These are phyloP conservation scores for Phymastichus coffea DNA, from an alignment of 1,140 invertebrate genomes.

Conservation along the genomic window DNA sequence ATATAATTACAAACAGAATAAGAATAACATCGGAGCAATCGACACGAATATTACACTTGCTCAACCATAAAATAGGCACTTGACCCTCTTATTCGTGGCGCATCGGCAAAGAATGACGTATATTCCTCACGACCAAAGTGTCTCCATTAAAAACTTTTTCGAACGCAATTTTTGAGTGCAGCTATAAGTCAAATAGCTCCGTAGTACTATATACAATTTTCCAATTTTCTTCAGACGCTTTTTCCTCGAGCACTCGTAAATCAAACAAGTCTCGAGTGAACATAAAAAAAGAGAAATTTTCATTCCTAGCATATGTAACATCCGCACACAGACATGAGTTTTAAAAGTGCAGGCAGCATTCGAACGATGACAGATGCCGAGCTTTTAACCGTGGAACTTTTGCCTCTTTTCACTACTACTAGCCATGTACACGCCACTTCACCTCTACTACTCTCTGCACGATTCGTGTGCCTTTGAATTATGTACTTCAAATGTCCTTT, in stretches of 20 bases:
- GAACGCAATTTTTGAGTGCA: constrained; percentile 10
- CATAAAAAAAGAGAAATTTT: not conserved
- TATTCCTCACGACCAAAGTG: not conserved
- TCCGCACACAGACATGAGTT: not conserved
- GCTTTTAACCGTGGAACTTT: constrained; percentile 12
- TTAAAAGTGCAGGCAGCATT: not conserved
- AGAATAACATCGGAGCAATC: too few relatives aligned
- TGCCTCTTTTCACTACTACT: not conserved
- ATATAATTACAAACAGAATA: too few relatives aligned
- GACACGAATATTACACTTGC: too few relatives aligned
- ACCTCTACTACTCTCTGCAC: too few relatives aligned
- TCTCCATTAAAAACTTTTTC: constrained; percentile 17
- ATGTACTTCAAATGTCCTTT: not conserved
- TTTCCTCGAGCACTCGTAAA: not conserved
- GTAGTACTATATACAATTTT: constrained; percentile 6
- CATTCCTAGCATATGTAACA: constrained; percentile 6
- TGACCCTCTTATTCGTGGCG: not conserved
- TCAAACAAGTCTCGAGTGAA: not conserved
- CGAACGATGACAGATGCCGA: not conserved
- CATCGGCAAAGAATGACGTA: not conserved
- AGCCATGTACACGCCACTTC: not conserved
- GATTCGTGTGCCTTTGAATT: constrained; percentile 8
- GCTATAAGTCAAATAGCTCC: constrained; percentile 8
- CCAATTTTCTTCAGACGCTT: constrained; percentile 1
- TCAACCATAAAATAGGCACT: too few relatives aligned